A percentile compares a stretch with the other conserved stretches of the same genome.
phyloP scores from a whole-genome alignment of 2,113 vertebrate species.

The Ifrita kowaldi region DNA sequence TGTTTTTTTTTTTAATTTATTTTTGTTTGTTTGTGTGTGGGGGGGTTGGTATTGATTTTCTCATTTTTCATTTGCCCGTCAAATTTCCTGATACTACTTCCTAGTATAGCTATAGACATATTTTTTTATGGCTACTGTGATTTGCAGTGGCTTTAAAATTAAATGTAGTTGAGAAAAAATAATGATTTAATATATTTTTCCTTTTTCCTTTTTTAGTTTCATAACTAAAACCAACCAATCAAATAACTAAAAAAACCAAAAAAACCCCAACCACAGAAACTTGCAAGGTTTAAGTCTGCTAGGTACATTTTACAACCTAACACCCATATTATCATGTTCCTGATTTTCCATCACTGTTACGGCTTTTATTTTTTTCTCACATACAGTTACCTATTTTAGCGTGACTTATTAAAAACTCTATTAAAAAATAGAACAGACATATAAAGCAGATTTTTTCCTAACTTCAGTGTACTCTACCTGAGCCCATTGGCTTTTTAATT shows the following conservation, averaged over 20 bases:
- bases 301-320: not conserved
- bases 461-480: not conserved
- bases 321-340: not conserved
- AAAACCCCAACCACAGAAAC: fast-evolving
- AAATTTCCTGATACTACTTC: not conserved
- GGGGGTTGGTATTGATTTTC: not conserved
- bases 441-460: not conserved
- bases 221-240: not conserved
- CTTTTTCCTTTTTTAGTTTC: not conserved
- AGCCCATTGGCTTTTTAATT: not conserved
- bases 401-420: not conserved
- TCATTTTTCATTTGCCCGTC: not conserved
- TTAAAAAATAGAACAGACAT: not conserved
- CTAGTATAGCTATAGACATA: not conserved
- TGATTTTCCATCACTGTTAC: not conserved
- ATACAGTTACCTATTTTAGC: not conserved
- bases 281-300: not conserved
- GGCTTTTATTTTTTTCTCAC: not conserved
- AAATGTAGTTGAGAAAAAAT: not conserved
- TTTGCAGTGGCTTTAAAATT: not conserved
- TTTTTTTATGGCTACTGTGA: not conserved
- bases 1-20: not conserved
- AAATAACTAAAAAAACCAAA: not conserved
- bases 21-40: not conserved
- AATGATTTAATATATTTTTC: not conserved